Conservation (phyloP, 2,797 vertebrate species). For the Anniella stebbinsi region DNA sequence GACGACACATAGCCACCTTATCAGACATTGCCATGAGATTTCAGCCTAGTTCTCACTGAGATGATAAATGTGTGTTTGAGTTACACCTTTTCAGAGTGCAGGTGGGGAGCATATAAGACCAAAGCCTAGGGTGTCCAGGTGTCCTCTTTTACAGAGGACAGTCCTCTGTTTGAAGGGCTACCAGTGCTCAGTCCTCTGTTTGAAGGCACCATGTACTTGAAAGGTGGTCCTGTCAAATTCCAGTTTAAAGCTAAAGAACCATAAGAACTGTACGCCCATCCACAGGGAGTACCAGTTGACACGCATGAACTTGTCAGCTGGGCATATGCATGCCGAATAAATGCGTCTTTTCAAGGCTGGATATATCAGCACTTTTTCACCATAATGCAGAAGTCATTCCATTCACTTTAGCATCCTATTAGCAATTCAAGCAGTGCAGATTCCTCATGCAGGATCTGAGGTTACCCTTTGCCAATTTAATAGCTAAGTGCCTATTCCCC, state of each 20-base stretch:
- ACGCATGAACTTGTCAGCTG: not conserved
- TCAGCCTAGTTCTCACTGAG: not conserved
- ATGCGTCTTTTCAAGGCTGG: not conserved
- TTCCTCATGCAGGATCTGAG: not conserved
- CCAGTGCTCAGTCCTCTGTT: too few relatives aligned
- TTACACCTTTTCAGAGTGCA: not conserved
- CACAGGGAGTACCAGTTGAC: too few relatives aligned
- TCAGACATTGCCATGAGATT: not conserved
- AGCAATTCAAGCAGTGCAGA: conserved; percentile 17
- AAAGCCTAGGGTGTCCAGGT: too few relatives aligned
- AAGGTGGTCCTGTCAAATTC: too few relatives aligned
- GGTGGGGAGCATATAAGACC: not conserved
- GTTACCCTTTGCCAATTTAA: conserved; percentile 8
- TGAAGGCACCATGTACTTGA: too few relatives aligned
- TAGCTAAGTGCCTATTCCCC: not conserved
- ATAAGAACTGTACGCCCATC: too few relatives aligned
- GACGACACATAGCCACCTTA: too few relatives aligned
- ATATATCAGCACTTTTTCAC: not conserved
- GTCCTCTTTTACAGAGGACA: too few relatives aligned
- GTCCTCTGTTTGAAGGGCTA: too few relatives aligned
- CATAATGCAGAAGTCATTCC: not conserved
- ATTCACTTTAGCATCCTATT: conserved; percentile 1
- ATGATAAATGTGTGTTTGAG: not conserved
- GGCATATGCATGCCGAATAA: not conserved
- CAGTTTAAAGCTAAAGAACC: too few relatives aligned